Evolutionary conservation across 1,140 invertebrate species (phyloP), one percentile per base, ranked within the genome.

Genomic region (Scaptomyza hsui): DNA sequence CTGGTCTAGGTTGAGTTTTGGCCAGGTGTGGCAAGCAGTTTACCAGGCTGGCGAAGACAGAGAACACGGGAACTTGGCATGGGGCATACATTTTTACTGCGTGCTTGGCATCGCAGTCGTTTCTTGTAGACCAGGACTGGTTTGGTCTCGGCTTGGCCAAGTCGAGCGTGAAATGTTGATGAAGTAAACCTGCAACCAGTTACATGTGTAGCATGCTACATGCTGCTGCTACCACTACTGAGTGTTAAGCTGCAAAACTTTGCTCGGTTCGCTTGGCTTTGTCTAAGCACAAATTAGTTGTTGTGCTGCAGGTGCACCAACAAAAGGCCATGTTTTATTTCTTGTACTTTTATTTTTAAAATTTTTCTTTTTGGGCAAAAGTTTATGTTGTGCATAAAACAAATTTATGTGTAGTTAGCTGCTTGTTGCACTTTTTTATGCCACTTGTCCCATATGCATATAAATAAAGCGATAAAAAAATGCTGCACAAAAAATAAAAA

Each of bases 151-250:
- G 45, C 49, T 35, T 59, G 81, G 56, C 44, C 82, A 86, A 88
- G 71, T 82, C 74, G 72, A 88, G 75, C 71, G 82, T 82, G 68
- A 88, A 88, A 82, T 88, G 82, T 88, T 82, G 82, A 88, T 88
- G 82, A 88, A 88, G 82, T 88, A 88, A 69, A 69, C 82, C 81
- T 48, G 53, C 62, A 60, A 55, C 63, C 60, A 67, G 63, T 60
- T 72, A 72, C 68, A 65, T 71, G 61, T 32, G 39, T 32, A 44
- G 37, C 59, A 41, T 44, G 29, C 53, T 39, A 16, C 49, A 47
- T 83, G 78, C 75, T 49, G 64, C 29, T 37, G 32, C 32, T n/a
- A 3, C 37, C 48, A 57, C 75, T 44, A 74, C 45, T 67, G 78
- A 60, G 64, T 83, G 75, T 83, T 83, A 83, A 78, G 79, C 79